Conservation (phyloP, 2,888 invertebrate genomes). For the Chrysolina oricalcia region DNA sequence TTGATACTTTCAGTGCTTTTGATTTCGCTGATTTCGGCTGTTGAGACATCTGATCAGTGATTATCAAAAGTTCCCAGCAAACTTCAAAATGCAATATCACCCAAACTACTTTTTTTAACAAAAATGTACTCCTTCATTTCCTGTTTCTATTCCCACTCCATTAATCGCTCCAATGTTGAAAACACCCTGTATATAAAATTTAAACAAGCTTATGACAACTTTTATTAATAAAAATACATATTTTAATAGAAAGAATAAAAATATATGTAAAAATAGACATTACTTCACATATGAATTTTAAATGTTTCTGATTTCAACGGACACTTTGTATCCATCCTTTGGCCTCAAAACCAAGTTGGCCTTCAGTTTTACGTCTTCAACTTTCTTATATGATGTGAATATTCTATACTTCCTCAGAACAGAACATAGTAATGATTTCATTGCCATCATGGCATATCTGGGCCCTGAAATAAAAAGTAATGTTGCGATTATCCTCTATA, state of each 20-base stretch:
- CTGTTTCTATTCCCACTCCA: no score
- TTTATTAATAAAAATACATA: not conserved
- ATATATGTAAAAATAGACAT: not conserved
- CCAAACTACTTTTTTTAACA: no score
- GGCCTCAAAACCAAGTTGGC: slow-evolving; percentile 60
- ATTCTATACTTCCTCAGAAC: slow-evolving; percentile 57
- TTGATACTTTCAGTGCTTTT: no score
- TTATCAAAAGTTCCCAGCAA: no score
- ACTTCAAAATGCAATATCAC: no score
- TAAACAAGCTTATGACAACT: no score
- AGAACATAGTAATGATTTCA: slow-evolving; percentile 56
- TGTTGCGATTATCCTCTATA: not conserved
- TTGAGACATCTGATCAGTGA: no score
- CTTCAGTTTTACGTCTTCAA: slow-evolving; percentile 60
- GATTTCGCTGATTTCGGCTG: no score
- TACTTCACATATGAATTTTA: not conserved
- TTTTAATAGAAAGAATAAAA: not conserved
- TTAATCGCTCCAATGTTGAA: no score
- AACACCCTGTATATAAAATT: no score
- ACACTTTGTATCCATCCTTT: slow-evolving; percentile 60
- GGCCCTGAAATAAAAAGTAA: slow-evolving; percentile 53
- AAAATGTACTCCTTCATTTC: no score
- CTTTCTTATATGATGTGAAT: slow-evolving; percentile 56
- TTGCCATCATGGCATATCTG: slow-evolving; percentile 59
- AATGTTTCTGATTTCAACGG: slow-evolving; percentile 51